phyloP scores from a whole-genome alignment of 2,113 vertebrate genomes.

The Pseudonaja textilis region DNA sequence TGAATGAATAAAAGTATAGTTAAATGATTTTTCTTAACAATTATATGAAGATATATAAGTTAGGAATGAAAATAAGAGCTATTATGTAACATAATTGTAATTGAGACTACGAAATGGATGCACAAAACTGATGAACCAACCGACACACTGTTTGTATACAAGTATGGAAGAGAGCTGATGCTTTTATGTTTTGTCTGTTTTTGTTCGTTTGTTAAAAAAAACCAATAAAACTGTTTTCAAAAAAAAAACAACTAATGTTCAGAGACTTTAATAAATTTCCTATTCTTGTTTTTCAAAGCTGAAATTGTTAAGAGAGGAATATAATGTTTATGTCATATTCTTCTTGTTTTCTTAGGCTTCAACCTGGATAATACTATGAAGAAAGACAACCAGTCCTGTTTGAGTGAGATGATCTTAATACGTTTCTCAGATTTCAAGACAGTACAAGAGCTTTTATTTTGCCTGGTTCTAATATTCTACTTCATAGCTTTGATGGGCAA shows the following conservation, averaged over 20 bases:
- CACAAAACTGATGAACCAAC: too few relatives aligned
- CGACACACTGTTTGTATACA: too few relatives aligned
- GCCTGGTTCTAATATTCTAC: slow-evolving; percentile 39
- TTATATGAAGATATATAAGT: too few relatives aligned
- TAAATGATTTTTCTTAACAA: too few relatives aligned
- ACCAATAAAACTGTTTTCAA: too few relatives aligned
- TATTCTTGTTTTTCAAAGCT: neutral
- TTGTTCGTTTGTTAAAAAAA: too few relatives aligned
- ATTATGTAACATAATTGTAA: too few relatives aligned
- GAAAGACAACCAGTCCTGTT: neutral
- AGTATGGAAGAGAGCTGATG: too few relatives aligned
- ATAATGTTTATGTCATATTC: neutral
- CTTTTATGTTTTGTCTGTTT: too few relatives aligned
- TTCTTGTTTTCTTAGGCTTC: neutral
- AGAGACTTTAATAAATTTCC: neutral
- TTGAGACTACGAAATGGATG: too few relatives aligned
- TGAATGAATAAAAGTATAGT: too few relatives aligned
- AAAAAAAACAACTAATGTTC: neutral
- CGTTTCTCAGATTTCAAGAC: slow-evolving; percentile 34
- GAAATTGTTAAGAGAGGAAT: neutral
- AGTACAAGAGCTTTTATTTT: slow-evolving; percentile 30
- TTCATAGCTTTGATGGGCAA: slow-evolving; percentile 26
- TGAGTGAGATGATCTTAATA: slow-evolving; percentile 20
- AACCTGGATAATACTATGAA: neutral
- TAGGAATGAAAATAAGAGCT: too few relatives aligned